Evolutionary conservation across 1,140 invertebrate species (phyloP), one percentile per base, ranked within the genome.

Genomic region (Euwallacea similis): DNA sequence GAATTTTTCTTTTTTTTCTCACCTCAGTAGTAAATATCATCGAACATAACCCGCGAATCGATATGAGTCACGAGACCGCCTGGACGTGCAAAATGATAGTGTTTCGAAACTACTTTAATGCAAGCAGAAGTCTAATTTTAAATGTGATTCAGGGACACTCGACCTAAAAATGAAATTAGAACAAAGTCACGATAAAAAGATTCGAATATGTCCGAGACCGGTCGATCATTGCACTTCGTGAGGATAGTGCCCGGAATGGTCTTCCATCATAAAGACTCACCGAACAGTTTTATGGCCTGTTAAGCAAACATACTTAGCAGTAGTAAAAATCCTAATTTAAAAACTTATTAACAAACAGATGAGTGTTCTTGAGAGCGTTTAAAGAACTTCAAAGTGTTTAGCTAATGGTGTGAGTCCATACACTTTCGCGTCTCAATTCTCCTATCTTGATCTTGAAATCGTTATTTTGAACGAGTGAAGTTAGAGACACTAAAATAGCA

Each of bases 41-140:
- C 21, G 4, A 33, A 33, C 21, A 33, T 4, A 4, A 33, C 21
- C 21, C 4, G n/a, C n/a, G 21, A 33, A 33, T 33, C 21, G 4
- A 33, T 33, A 33, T 33, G 21, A 33, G 21, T 4, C 21, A 1
- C 21, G 4, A 33, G 4, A 33, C 4, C 21, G 21, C 46, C 6
- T 11, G 46, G 46, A 50, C 6, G 46, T 61, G 66, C 66, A 54
- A 61, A 69, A 50, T 61, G 11, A 55, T 55, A 66, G 21, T 50
- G 56, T 61, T 56, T 66, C 33, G 44, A 42, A 69, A 61, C 44
- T 50, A 60, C 15, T 61, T 69, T 69, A 42, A 60, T 69, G 66
- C 58, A 50, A 61, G 16, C 66, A 69, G 44, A 50, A 67, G 41
- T 69, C 66, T 69, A 69, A 69, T 60, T 50, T 69, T 69, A 69